Evolutionary conservation across 2,113 vertebrate species (phyloP), one percentile per base, ranked within the genome.

Genomic region (Rhinoderma darwinii): DNA sequence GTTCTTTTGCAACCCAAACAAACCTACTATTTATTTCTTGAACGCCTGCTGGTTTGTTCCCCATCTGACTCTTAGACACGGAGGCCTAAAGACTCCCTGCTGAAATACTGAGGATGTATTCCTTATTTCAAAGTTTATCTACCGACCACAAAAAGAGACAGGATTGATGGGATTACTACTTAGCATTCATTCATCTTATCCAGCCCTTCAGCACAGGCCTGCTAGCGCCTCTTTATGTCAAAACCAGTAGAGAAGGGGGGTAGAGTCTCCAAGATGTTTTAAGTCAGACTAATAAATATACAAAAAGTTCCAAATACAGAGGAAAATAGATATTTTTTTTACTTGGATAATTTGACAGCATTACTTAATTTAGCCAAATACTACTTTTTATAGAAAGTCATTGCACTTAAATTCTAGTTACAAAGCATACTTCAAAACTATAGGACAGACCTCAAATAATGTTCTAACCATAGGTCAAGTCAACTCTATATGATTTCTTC

Each of bases 111-210:
- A 91, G 89, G 92, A 91, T 89, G 84, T 91, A 90, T 89, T 88
- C 91, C 84, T 92, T 92, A 92, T 93, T 93, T 93, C 89, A 93
- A 90, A 90, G 89, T 92, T 93, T 93, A 94, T 94, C 92, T 93
- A 91, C 91, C 89, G 91, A 87, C 92, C 90, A 89, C 88, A 93
- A 92, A 94, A 93, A 89, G 87, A 88, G 89, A 74, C 75, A 89
- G 84, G 88, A 90, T 90, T 89, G 89, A 89, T 86, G 0, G 0
- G 59, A 89, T 92, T 89, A 73, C 81, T 89, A 89, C 72, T 25
- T 59, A 82, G 5, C 30, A 86, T 27, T 82, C 68, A 75, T 87
- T 87, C 39, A 74, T 82, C 79, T 82, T 63, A 47, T 75, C 51
- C 68, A 74, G 43, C 39, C 86, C 79, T 37, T n/a, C n/a, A 73